A percentile compares a stretch with the other conserved stretches of the same genome.
phyloP scores from a whole-genome alignment of 2,888 invertebrate genomes.

The Cecidostiba fungosa region DNA sequence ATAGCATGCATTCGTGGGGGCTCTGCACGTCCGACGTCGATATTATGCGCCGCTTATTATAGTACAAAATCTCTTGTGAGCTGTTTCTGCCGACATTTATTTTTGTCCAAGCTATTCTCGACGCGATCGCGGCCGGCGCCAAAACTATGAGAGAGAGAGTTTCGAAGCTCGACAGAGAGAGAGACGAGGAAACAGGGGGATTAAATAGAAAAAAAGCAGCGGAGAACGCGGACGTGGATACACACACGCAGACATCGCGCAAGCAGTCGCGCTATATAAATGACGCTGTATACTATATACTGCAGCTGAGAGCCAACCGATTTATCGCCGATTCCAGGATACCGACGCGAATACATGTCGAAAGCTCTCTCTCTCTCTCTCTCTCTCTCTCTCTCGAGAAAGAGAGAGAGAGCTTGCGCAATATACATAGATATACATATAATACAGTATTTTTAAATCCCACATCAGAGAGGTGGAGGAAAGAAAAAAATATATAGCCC shows the following conservation, averaged over 20 bases:
- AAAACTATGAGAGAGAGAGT: slow-evolving; percentile 58
- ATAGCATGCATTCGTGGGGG: slow-evolving; percentile 51
- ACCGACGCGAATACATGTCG: too few relatives aligned
- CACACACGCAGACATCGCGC: too few relatives aligned
- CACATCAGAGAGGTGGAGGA: neutral
- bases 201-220: slow-evolving; percentile 5
- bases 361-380: neutral
- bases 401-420: too few relatives aligned
- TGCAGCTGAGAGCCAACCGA: too few relatives aligned
- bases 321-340: too few relatives aligned
- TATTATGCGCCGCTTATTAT: slow-evolving; percentile 62
- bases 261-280: neutral
- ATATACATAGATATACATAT: too few relatives aligned
- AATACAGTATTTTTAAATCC: neutral
- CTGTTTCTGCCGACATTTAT: slow-evolving; percentile 59
- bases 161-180: too few relatives aligned
- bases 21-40: slow-evolving; percentile 17
- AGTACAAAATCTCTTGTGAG: slow-evolving; percentile 61
- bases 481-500: slow-evolving; percentile 52
- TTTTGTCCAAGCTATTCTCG: slow-evolving; percentile 61
- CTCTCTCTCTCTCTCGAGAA: neutral
- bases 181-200: slow-evolving; percentile 43
- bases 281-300: neutral
- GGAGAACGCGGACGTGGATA: slow-evolving; percentile 39
- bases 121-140: slow-evolving; percentile 58